Evolutionary conservation across 2,888 invertebrate species (phyloP), one percentile per base, ranked within the genome.

Genomic region (Dolichopus griseipennis): DNA sequence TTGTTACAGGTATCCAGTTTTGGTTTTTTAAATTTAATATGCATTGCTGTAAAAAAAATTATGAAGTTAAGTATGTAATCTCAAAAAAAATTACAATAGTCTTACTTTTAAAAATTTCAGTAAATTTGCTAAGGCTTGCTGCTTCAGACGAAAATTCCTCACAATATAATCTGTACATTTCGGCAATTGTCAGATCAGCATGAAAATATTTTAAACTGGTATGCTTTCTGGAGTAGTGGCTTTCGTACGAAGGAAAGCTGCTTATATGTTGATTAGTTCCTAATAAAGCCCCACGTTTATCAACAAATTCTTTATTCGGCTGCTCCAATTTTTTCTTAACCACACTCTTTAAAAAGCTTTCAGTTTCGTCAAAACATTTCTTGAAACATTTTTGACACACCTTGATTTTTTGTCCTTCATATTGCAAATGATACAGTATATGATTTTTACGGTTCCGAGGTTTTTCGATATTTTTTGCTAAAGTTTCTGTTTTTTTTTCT

Each of bases 341-440:
- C 61, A 71, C 70, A 41, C 65, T 72, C 71, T 71, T 70, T 70
- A 71, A 66, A 66, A 73, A 70, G 68, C 69, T 67, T 33, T 72
- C 68, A 27, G 69, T 65, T 68, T 73, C 72, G 66, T 68, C 71
- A n/a, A n/a, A n/a, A n/a, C n/a, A n/a, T 33, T 6, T 70, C 70
- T 64, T 64, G 64, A 72, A 72, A 68, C 72, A 73, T 68, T 71
- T 71, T 69, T 71, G 69, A 65, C 72, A 73, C 20, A 71, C 71
- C 66, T 65, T 27, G 61, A 73, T 67, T 67, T 68, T 70, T 41
- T 71, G 65, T n/a, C 70, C 71, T 68, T 69, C 34, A 62, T 70
- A 33, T 65, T 71, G 66, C 21, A 72, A 66, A 67, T 34, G 15
- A 8, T 64, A 63, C 12, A 12, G 9, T 33, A 63, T 33, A 18